A percentile compares a stretch with the other conserved stretches of the same genome.
These are phyloP conservation scores for Pardosa pseudoannulata DNA, from an alignment of 2,888 invertebrate genomes.

Conservation along the genomic window DNA sequence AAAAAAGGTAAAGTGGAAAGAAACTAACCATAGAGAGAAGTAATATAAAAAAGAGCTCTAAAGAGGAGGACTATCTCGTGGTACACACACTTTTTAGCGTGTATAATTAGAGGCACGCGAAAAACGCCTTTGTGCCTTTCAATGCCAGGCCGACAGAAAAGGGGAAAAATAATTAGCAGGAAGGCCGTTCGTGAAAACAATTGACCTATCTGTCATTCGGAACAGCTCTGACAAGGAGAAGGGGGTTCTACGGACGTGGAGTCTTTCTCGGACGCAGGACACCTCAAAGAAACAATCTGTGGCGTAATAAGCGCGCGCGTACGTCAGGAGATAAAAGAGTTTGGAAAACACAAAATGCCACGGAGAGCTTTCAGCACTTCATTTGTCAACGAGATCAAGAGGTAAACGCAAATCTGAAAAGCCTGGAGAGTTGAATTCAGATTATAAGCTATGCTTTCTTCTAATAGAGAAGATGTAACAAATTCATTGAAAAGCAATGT, in stretches of 20 bases:
- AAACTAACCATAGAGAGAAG: not conserved
- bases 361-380: too few relatives aligned
- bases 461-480: too few relatives aligned
- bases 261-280: not conserved
- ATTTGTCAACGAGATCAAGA: too few relatives aligned
- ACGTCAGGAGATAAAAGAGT: too few relatives aligned
- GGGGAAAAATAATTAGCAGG: conserved; percentile 25
- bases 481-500: too few relatives aligned
- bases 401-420: too few relatives aligned
- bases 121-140: conserved; percentile 43
- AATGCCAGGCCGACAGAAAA: conserved; percentile 41
- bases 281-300: too few relatives aligned
- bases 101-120: conserved; percentile 11
- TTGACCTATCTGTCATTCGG: conserved; percentile 43
- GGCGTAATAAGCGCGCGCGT: too few relatives aligned
- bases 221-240: conserved; percentile 7
- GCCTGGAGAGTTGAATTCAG: too few relatives aligned
- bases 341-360: too few relatives aligned
- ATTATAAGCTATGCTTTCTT: too few relatives aligned
- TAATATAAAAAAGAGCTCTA: not conserved
- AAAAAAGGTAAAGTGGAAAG: too few relatives aligned
- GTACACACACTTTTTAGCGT: conserved; percentile 36
- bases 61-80: not conserved
- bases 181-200: conserved; percentile 40
- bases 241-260: not conserved